A percentile compares a stretch with the other conserved stretches of the same genome.
These are phyloP conservation scores for Falco peregrinus DNA, from an alignment of 2,797 vertebrate species.

Conservation along the genomic window DNA sequence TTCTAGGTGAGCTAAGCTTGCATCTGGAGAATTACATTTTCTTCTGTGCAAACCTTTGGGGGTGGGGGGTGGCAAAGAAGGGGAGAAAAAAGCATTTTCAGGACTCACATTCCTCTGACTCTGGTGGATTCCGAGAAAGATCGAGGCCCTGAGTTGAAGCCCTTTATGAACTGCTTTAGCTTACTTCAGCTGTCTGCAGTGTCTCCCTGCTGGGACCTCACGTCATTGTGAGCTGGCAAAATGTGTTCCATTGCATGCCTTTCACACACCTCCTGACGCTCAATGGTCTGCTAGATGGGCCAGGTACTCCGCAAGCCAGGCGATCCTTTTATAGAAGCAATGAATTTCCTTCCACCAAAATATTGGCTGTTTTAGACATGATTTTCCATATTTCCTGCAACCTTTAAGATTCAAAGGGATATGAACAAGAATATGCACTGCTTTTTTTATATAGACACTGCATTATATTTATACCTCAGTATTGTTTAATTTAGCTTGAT, in stretches of 20 bases:
- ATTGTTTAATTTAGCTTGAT: neutral
- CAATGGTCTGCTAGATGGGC: neutral
- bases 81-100: neutral
- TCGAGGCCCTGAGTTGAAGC: neutral
- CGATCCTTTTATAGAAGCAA: neutral
- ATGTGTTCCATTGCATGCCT: neutral
- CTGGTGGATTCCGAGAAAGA: neutral
- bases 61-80: neutral
- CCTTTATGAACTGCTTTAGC: neutral
- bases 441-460: neutral
- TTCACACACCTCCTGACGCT: neutral
- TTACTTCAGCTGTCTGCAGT: neutral
- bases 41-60: neutral
- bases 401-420: neutral
- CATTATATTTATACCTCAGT: neutral
- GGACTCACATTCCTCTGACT: neutral
- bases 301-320: neutral
- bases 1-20: slow-evolving; percentile 60
- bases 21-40: slow-evolving; percentile 46
- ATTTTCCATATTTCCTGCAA: neutral
- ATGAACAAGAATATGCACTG: neutral
- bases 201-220: neutral
- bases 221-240: neutral
- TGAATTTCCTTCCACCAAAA: neutral
- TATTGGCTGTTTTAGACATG: fast-evolving